Evolutionary conservation across 2,888 invertebrate species (phyloP), one percentile per base, ranked within the genome.

Genomic region (Desoria tigrina): DNA sequence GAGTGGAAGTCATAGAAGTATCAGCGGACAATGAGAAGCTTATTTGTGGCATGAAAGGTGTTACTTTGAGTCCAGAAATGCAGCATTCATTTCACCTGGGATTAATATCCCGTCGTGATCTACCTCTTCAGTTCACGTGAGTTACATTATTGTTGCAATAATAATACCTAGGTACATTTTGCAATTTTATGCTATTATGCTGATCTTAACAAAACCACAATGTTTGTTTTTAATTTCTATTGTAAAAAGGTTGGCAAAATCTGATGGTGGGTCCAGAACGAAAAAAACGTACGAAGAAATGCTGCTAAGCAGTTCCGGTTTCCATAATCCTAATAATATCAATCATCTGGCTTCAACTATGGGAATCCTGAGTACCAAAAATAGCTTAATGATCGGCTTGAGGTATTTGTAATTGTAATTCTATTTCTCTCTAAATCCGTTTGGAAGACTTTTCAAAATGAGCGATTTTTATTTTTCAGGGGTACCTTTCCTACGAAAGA

Each of bases 281-380:
- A 88, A 87, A 78, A 87, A 88, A 81, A 86, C 84, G 79, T 92
- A 87, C 84, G 90, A 90, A 83, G 87, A 87, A 77, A 87, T 90
- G 80, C 84, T 93, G 82, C 87, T 87, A 83, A 87, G 87, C 83
- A 89, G 90, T 79, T 86, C 89, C 78, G 90, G 90, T 80, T 92
- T 92, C 86, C 88, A 88, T 85, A 93, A 93, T 84, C 91, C 92
- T 73, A 90, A 90, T 85, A 90, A 88, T 86, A 87, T 90, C 80
- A 88, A 89, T 81, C 88, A 88, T 83, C 86, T 93, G 76, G 87
- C 88, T 77, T 86, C 87, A 80, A 83, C 86, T 76, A 86, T 91
- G 82, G 87, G 90, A 68, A 85, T 90, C 77, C 83, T 87, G 77
- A 86, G 85, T 78, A 84, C 84, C 78, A 86, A 87, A 77, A 86